Evolutionary conservation across 2,888 invertebrate species (phyloP), one percentile per base, ranked within the genome.

Genomic region (Morpho deidamia): DNA sequence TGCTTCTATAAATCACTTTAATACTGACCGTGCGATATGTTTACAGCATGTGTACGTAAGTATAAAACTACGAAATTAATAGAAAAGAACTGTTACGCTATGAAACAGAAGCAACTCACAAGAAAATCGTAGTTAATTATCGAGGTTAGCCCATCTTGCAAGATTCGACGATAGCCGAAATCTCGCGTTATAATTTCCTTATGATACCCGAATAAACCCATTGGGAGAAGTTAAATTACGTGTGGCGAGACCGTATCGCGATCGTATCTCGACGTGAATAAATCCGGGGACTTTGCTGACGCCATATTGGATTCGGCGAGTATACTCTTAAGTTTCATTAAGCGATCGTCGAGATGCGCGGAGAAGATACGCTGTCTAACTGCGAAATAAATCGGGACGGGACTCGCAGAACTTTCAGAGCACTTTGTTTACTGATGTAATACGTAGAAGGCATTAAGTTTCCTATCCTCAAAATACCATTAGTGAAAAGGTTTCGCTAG

Each of bases 261-360:
- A 83, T 68, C 69, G 74, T 79, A 86, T 86, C 86, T 72, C 72
- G 67, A 64, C 66, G 70, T 68, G 70, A 73, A 87, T 87, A 87
- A 87, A 88, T 86, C 86, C 74, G 62, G 62, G 68, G 68, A 63
- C 64, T 77, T 70, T 71, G 75, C 71, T 68, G 68, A 72, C 71
- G 80, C 81, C 82, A 78, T 83, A 71, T 85, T 81, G 84, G 87
- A 83, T 83, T 77, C 68, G 69, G 70, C 73, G 77, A 81, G 82
- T 82, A 81, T 82, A 81, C 83, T 83, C 85, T 84, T 84, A 81
- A 88, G 83, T 85, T 87, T 87, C 87, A 87, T 88, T 88, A 87
- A 86, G 77, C 79, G 86, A 85, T 83, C 69, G 71, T 64, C 67
- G 71, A 74, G 85, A 84, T 83, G 81, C 71, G 74, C 67, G 64